A percentile compares a stretch with the other conserved stretches of the same genome.
Conservation (phyloP, 2,797 vertebrate genomes). For the Muscicapa comitata region DNA sequence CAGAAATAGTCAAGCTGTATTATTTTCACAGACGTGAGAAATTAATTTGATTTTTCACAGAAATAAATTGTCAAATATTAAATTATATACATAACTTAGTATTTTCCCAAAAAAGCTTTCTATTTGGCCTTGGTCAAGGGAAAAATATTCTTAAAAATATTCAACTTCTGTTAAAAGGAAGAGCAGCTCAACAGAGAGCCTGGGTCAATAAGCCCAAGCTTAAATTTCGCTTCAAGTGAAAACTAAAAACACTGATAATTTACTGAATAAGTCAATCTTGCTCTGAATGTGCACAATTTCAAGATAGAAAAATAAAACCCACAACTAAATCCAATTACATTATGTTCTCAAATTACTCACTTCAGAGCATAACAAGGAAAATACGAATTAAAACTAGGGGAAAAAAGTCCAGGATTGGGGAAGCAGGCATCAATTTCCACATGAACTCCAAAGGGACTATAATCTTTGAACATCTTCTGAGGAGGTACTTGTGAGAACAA, state of each 20-base stretch:
- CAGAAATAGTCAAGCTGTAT: background rate
- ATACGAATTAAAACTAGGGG: background rate
- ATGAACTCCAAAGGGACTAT: background rate
- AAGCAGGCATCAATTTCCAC: background rate
- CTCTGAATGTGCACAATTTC: background rate
- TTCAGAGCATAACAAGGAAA: background rate
- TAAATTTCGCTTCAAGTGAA: background rate
- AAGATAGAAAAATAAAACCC: background rate
- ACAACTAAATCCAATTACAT: background rate
- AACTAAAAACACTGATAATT: background rate
- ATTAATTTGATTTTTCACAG: background rate
- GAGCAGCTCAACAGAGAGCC: background rate
- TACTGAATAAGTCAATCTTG: background rate
- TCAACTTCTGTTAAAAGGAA: background rate
- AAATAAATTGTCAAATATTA: background rate
- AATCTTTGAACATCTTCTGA: background rate
- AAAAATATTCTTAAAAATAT: background rate
- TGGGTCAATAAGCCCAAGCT: background rate
- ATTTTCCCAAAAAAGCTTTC: background rate
- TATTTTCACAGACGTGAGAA: background rate
- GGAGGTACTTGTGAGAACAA: constrained; percentile 21
- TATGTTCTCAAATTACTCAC: background rate
- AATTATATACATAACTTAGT: background rate
- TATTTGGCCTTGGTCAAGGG: background rate
- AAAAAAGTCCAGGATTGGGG: background rate